Base-by-base conservation (phyloP, 2,797 vertebrate genomes). In the Anas acuta region DNA sequence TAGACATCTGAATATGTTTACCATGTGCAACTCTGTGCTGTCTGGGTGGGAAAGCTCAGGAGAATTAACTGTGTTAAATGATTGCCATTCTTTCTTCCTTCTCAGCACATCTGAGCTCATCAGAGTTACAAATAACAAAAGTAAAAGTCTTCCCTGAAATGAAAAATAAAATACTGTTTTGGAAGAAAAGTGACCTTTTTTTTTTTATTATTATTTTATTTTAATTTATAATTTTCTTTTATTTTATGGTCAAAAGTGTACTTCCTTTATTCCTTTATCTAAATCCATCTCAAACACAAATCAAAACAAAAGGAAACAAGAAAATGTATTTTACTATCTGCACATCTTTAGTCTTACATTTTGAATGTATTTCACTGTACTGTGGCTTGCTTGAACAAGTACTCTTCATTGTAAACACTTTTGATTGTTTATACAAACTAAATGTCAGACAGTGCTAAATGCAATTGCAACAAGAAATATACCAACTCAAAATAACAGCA, bases 361-460 rank as follows among this genome's bases (percentile, higher is more conserved):
- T 67, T 45, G 43, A 95, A 73, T 62, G 5, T 26, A 86, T 94
- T 92, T 93, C 57, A 82, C 26, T 11, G 7, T 77, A 51, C 35
- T 75, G 70, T 11, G 51, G 26, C 75, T 87, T 93, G 70, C 93
- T 92, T 85, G 83, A 95, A 88, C 75, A 85, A 94, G 64, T 45
- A 61, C 20, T 90, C 78, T 87, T 72, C 69, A 28, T 37, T 95
- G 91, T 96, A 97, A 97, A 95, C 85, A 66, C 84, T 67, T 92
- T 45, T 43, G 4, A 94, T 90, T 81, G 90, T 97, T 97, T 97
- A 95, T 84, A 92, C 84, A 95, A 91, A 93, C 49, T 81, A 93
- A 97, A 93, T 92, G 91, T 96, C 90, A 96, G 82, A 80, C 54
- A 82, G 69, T 25, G 21, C 86, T 95, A 96, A 96, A 96, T 75